These are phyloP conservation scores for Papilio xuthus DNA, from an alignment of 1,140 invertebrate genomes.

Conservation along the genomic window DNA sequence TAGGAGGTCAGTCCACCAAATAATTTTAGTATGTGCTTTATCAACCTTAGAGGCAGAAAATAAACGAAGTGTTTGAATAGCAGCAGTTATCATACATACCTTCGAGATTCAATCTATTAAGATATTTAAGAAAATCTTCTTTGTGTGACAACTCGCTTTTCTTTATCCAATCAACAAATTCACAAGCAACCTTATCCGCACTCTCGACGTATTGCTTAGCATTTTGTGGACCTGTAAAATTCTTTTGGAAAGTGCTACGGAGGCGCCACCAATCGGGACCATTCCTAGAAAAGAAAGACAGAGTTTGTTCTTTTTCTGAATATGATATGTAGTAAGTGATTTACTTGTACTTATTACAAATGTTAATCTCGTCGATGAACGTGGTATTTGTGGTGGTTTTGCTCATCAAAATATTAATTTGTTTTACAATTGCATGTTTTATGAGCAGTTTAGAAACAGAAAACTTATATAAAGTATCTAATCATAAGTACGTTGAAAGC, in stretches of 20 bases:
- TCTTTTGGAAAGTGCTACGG: conserved; percentile 90
- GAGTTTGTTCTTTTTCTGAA: neutral
- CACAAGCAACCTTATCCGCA: conserved; percentile 84
- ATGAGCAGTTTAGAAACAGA: neutral
- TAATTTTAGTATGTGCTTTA: neutral
- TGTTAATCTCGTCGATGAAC: too few relatives aligned
- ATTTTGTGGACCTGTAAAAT: conserved; percentile 87
- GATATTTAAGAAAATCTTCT: conserved; percentile 86
- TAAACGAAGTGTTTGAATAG: neutral
- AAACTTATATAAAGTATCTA: neutral
- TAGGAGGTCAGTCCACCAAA: neutral
- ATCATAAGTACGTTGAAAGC: conserved; percentile 87
- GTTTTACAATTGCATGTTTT: neutral
- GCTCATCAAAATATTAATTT: neutral
- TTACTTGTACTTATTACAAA: too few relatives aligned
- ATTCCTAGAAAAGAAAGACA: conserved; percentile 87
- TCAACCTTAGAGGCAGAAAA: too few relatives aligned
- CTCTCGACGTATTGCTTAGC: conserved; percentile 85
- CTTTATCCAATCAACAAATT: conserved; percentile 83
- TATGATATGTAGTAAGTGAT: too few relatives aligned
- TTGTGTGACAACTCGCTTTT: conserved; percentile 47
- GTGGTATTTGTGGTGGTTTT: too few relatives aligned
- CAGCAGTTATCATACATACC: conserved; percentile 78
- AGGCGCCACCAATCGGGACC: conserved; percentile 91
- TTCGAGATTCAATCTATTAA: conserved; percentile 90